Evolutionary conservation across 2,888 invertebrate genomes (phyloP).

Genomic region (Sarcophaga carnaria): DNA sequence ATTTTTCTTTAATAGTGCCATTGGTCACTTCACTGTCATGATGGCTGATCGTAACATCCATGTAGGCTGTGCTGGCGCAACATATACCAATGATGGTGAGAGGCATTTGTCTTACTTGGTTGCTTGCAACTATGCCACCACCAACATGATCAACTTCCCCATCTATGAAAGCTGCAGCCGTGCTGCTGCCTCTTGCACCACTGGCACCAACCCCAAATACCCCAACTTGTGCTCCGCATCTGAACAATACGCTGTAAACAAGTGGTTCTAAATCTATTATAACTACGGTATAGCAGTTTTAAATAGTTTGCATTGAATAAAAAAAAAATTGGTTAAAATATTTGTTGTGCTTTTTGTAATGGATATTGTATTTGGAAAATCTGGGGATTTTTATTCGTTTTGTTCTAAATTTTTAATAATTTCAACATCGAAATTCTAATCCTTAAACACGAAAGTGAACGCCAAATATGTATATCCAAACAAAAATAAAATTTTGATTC

Average conservation of each 20-base stretch:
- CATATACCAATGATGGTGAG: background rate
- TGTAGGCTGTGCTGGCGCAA: slow-evolving; percentile 73
- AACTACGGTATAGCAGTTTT: no score
- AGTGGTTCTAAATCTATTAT: background rate
- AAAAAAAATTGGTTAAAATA: background rate
- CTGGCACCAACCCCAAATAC: slow-evolving; percentile 72
- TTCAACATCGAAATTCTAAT: no score
- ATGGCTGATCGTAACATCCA: slow-evolving; percentile 73
- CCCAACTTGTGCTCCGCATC: slow-evolving; percentile 73
- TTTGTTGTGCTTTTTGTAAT: background rate
- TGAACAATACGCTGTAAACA: slow-evolving; percentile 69
- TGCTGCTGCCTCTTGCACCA: slow-evolving; percentile 66
- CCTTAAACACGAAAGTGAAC: no score
- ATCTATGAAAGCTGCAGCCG: slow-evolving; percentile 71
- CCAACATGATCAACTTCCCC: slow-evolving; percentile 71
- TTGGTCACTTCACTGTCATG: slow-evolving; percentile 68
- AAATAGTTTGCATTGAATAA: background rate
- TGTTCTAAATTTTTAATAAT: no score
- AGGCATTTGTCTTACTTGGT: slow-evolving; percentile 51
- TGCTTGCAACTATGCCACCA: slow-evolving; percentile 75
- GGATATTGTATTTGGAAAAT: background rate
- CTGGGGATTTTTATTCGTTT: no score
- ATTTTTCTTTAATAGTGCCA: no score
- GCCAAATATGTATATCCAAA: no score
- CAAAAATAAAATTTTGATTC: no score